Evolutionary conservation across 2,888 invertebrate species (phyloP).

Genomic region (Chymomyza caudatula): DNA sequence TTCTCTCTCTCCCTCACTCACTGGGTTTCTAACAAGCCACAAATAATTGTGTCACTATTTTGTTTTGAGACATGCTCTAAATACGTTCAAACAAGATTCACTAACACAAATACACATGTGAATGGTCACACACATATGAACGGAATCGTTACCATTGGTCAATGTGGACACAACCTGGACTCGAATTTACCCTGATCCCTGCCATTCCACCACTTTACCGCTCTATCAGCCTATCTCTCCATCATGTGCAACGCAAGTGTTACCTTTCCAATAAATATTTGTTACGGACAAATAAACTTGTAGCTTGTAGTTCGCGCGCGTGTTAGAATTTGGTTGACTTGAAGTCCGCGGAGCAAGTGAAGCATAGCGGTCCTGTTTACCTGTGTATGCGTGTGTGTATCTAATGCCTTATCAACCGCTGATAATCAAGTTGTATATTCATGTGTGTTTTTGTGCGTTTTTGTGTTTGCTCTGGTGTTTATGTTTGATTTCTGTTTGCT

Average conservation of each 20-base stretch:
- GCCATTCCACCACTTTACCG: neutral
- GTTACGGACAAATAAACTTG: slow-evolving; percentile 69
- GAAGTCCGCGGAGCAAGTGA: slow-evolving; percentile 43
- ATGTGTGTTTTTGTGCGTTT: slow-evolving; percentile 35
- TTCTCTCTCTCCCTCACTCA: slow-evolving; percentile 5
- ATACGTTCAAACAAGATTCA: neutral
- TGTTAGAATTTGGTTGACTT: slow-evolving; percentile 47
- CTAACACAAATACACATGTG: neutral
- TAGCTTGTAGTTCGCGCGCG: slow-evolving; percentile 30
- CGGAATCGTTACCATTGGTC: slow-evolving; percentile 48
- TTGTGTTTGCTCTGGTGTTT: slow-evolving; percentile 4
- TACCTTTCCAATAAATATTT: slow-evolving; percentile 74
- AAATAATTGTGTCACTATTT: slow-evolving; percentile 15
- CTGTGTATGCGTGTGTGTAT: slow-evolving; percentile 31
- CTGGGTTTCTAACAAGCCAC: slow-evolving; percentile 12
- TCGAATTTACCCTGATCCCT: slow-evolving; percentile 5
- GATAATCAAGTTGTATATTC: slow-evolving; percentile 62
- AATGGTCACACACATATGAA: neutral
- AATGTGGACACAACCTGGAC: slow-evolving; percentile 56
- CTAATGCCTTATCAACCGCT: slow-evolving; percentile 62
- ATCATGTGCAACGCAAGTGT: slow-evolving; percentile 53
- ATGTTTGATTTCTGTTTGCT: slow-evolving; percentile 19
- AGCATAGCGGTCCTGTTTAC: slow-evolving; percentile 32
- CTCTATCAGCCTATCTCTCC: neutral
- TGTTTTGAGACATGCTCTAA: neutral